Base-by-base conservation (phyloP, 2,797 vertebrate genomes). In the Trachurus trachurus region DNA sequence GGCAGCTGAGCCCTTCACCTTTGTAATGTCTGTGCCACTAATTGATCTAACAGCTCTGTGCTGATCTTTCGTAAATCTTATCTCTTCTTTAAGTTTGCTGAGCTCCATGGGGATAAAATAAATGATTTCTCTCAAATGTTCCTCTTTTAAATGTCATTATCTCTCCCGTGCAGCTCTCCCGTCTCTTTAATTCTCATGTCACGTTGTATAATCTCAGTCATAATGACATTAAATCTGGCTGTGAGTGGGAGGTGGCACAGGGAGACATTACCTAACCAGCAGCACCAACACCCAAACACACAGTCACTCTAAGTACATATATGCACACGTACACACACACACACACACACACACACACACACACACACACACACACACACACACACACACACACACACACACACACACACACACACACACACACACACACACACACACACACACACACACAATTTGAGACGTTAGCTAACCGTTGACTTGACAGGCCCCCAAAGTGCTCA, bases 201-300 rank as follows among this genome's bases (percentile, higher is more conserved):
- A 31, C 17, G 44, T 75, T 66, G 42, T 56, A 64, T 71, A 42
- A 79, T 81, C 74, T 81, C 75, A 74, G 62, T 54, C 71, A 69
- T 63, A 49, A 72, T 57, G 58, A 80, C 77, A 70, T 85, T 16
- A 40, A 63, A 56, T 40, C 47, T 74, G 72, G 40, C 45, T 42
- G 67, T n/a, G 47, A 82, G 67, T 56, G 60, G 65, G 75, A 63
- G 75, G 72, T 76, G 61, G 52, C 69, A 54, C 53, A 26, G 19
- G n/a, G 80, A 92, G 87, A 89, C 87, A 66, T 93, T 81, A 92
- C 87, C 82, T 90, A 90, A 92, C 74, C 69, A 53, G 17, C 29
- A 65, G 17, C 29, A 65, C 53, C 63, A 61, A 40, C 52, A 65
- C 61, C 68, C 66, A 78, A 44, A 42, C 44, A 59, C 63, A 66